Evolutionary conservation across 2,797 vertebrate species (phyloP).

Genomic region (Arctocebus calabarensis): DNA sequence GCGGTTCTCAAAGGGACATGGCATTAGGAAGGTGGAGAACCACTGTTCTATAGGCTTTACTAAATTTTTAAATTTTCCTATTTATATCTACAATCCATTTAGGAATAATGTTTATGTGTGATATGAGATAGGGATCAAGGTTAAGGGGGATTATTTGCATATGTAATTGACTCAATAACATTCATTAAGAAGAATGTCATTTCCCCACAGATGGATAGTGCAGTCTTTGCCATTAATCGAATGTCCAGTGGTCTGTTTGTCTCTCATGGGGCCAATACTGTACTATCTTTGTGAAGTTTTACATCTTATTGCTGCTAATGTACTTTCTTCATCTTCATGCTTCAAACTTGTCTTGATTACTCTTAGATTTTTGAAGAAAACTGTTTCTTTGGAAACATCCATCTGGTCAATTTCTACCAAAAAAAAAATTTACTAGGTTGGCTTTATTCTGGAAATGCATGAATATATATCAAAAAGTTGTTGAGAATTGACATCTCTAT

Average conservation of each 20-base stretch:
- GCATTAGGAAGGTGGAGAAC: no score
- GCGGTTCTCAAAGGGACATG: no score
- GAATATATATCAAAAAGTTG: background rate
- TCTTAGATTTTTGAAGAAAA: background rate
- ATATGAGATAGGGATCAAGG: background rate
- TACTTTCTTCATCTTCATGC: background rate
- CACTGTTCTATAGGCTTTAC: background rate
- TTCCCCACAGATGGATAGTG: background rate
- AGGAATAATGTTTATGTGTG: background rate
- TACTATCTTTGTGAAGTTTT: background rate
- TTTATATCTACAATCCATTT: background rate
- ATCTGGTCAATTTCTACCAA: constrained; percentile 1
- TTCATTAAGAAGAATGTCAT: background rate
- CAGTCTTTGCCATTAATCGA: background rate
- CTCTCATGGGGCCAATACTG: background rate
- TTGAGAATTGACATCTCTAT: background rate
- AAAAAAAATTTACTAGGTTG: background rate
- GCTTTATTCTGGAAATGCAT: background rate
- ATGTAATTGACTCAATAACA: background rate
- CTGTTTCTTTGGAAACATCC: background rate
- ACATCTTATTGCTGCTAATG: background rate
- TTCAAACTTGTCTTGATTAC: background rate
- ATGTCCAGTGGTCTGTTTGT: background rate
- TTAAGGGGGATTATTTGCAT: background rate
- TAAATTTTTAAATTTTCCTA: background rate